phyloP scores from a whole-genome alignment of 2,888 invertebrate genomes.

The Lasioglossum figueresi region DNA sequence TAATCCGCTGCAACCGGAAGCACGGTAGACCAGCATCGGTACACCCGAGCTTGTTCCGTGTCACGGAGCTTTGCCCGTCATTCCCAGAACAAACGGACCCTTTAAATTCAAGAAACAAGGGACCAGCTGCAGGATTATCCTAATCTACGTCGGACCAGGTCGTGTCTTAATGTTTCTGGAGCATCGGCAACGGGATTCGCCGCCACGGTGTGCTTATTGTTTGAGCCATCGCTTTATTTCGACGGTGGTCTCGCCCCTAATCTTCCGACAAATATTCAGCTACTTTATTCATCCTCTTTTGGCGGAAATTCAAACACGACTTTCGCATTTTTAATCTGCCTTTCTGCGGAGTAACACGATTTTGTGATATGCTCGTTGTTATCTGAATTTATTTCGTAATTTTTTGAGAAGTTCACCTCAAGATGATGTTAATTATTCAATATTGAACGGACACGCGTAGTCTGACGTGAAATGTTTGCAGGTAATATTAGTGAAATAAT shows the following conservation, averaged over 20 bases:
- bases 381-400: not conserved
- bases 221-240: not conserved
- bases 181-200: not conserved
- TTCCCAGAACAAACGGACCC: conserved; percentile 26
- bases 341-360: not conserved
- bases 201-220: conserved; percentile 1
- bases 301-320: not conserved
- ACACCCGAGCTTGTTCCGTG: conserved; percentile 6
- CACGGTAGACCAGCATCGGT: not conserved
- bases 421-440: too few species aligned
- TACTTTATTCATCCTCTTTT: not conserved
- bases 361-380: too few species aligned
- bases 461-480: too few species aligned
- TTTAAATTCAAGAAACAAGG: conserved; percentile 47
- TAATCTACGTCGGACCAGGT: conserved; percentile 72
- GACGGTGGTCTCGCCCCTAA: not conserved
- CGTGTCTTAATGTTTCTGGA: conserved; percentile 64
- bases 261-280: not conserved
- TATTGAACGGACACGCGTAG: too few species aligned
- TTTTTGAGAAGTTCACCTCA: not conserved
- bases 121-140: conserved; percentile 35
- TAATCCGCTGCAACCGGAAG: not conserved
- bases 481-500: too few species aligned
- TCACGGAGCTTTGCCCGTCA: conserved; percentile 36
- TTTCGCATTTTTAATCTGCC: not conserved